Evolutionary conservation across 2,797 vertebrate species (phyloP).

Genomic region (Acrossocheilus wenchowensis): DNA sequence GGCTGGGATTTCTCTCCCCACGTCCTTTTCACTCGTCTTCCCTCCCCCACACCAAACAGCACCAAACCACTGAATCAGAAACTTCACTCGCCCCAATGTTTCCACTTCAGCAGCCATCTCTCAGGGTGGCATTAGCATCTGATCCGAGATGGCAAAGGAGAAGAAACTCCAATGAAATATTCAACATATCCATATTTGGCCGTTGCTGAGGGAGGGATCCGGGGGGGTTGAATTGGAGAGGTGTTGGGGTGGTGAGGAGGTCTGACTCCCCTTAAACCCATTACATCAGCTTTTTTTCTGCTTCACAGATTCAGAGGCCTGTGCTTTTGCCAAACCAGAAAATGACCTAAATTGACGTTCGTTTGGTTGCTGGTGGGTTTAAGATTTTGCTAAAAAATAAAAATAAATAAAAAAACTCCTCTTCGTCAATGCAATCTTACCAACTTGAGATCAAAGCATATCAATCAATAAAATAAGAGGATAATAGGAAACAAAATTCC

Average conservation of each 20-base stretch:
- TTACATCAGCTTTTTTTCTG: conserved; percentile 79
- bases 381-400: conserved; percentile 69
- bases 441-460: not conserved
- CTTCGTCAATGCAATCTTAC: not conserved
- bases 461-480: not conserved
- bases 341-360: conserved; percentile 81
- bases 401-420: conserved; percentile 67
- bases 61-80: conserved; percentile 72
- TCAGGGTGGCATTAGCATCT: conserved; percentile 26
- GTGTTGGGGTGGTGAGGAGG: conserved; percentile 50
- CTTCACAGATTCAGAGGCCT: conserved; percentile 73
- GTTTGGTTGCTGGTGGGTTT: conserved; percentile 68
- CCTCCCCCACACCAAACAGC: conserved; percentile 65
- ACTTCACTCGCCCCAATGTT: conserved; percentile 49
- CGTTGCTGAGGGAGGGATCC: conserved; percentile 53
- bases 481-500: not conserved
- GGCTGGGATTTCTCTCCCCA: conserved; percentile 73
- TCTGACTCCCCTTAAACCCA: conserved; percentile 79
- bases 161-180: conserved; percentile 10
- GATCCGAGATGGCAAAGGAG: conserved; percentile 4
- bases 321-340: conserved; percentile 77
- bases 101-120: conserved; percentile 23
- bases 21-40: conserved; percentile 61
- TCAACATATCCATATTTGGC: conserved; percentile 61
- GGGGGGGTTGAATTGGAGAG: conserved; percentile 45